Evolutionary conservation across 2,888 invertebrate species (phyloP).

Genomic region (Chloroclysta siterata): DNA sequence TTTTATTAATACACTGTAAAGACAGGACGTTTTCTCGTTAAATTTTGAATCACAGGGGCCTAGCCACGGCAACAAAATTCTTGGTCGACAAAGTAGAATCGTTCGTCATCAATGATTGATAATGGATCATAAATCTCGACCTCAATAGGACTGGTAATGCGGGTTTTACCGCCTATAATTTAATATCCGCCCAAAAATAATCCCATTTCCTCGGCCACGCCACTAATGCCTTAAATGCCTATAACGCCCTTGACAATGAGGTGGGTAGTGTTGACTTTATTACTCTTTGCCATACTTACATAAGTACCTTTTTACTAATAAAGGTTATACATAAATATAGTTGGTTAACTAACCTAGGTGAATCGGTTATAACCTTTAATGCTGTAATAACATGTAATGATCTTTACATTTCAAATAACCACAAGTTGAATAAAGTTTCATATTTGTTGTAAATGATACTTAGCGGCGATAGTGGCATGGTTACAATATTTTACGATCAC

Average conservation of each 20-base stretch:
- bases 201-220: conserved; percentile 71
- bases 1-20: neutral
- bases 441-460: neutral
- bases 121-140: conserved; percentile 55
- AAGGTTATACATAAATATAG: neutral
- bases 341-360: neutral
- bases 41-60: conserved; percentile 2
- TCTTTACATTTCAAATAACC: neutral
- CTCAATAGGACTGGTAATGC: conserved; percentile 70
- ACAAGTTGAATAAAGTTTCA: neutral
- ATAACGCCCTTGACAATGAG: conserved; percentile 55
- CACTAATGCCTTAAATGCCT: conserved; percentile 45
- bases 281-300: neutral
- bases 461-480: neutral
- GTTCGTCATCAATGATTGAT: conserved; percentile 48
- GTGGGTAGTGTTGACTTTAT: conserved; percentile 19
- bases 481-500: neutral
- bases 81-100: conserved; percentile 13
- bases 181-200: conserved; percentile 82
- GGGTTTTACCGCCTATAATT: conserved; percentile 76
- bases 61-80: neutral
- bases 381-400: neutral
- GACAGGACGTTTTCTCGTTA: neutral
- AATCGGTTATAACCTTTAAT: neutral
- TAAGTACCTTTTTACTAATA: no score